Evolutionary conservation across 2,113 vertebrate genomes (phyloP).

Genomic region (Saccopteryx bilineata): DNA sequence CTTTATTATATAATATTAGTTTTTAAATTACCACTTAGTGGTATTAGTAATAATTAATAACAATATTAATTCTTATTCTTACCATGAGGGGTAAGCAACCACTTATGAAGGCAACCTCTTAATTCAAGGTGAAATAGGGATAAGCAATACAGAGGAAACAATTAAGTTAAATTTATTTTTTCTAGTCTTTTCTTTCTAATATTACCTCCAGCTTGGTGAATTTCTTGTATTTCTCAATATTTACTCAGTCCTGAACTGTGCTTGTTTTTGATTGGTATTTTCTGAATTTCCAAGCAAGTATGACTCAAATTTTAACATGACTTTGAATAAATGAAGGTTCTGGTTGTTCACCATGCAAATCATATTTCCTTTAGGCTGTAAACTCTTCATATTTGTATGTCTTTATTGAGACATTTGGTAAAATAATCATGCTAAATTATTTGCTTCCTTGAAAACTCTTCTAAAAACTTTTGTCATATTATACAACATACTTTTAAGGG

Average conservation of each 20-base stretch:
- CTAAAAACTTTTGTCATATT: neutral
- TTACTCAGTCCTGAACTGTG: neutral
- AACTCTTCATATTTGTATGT: neutral
- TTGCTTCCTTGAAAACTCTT: neutral
- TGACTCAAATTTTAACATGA: slow-evolving; percentile 24
- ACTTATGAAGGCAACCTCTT: neutral
- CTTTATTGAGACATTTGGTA: neutral
- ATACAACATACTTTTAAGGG: neutral
- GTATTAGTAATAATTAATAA: neutral
- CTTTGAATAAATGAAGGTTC: neutral
- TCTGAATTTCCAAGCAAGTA: neutral
- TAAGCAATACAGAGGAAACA: neutral
- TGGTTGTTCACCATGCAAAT: neutral
- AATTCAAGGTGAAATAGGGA: neutral
- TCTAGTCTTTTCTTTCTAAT: neutral
- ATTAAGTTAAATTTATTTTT: neutral
- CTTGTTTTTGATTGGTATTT: neutral
- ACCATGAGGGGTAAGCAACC: neutral
- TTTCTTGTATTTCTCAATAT: neutral
- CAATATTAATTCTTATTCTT: neutral
- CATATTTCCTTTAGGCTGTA: neutral
- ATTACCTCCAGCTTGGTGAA: neutral
- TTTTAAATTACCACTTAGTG: neutral
- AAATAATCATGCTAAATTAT: neutral
- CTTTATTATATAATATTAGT: neutral